These are phyloP conservation scores for Erynnis tages DNA, from an alignment of 2,888 invertebrate species.

Conservation along the genomic window DNA sequence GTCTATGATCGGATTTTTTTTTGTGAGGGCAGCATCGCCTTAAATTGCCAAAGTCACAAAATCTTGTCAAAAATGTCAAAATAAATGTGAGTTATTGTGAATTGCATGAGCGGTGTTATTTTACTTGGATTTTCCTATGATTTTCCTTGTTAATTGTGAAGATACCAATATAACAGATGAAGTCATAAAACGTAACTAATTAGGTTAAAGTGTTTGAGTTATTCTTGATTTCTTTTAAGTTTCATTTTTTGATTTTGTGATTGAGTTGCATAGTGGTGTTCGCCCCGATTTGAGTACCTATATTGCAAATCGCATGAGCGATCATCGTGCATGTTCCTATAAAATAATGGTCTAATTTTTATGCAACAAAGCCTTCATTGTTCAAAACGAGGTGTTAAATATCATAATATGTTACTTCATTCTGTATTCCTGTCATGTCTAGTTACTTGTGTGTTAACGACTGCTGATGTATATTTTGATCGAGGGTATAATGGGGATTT, in stretches of 20 bases:
- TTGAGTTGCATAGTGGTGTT: constrained; percentile 4
- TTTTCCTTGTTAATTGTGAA: constrained; percentile 21
- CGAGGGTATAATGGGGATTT: constrained; percentile 39
- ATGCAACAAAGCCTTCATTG: not conserved
- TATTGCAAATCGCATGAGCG: constrained; percentile 14
- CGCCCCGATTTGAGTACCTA: constrained; percentile 12
- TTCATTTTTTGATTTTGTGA: constrained; percentile 5
- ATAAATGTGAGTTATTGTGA: not conserved
- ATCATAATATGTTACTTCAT: constrained; percentile 31
- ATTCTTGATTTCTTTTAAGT: not conserved
- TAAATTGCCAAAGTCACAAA: too few relatives aligned
- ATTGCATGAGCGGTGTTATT: constrained; percentile 8
- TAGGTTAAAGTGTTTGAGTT: constrained; percentile 20
- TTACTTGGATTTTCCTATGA: too few relatives aligned
- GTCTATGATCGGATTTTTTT: too few relatives aligned
- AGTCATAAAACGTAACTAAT: constrained; percentile 15
- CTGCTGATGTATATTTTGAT: constrained; percentile 16
- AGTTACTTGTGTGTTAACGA: constrained; percentile 28
- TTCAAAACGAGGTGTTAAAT: not conserved
- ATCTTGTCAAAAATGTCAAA: not conserved
- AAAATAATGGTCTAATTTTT: constrained; percentile 6
- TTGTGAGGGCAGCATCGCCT: too few relatives aligned
- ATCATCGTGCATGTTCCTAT: constrained; percentile 2
- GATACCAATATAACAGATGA: constrained; percentile 11
- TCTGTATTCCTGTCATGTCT: constrained; percentile 26